Base-by-base conservation (phyloP, 2,888 invertebrate species). In the Acrobeloides nanus region DNA sequence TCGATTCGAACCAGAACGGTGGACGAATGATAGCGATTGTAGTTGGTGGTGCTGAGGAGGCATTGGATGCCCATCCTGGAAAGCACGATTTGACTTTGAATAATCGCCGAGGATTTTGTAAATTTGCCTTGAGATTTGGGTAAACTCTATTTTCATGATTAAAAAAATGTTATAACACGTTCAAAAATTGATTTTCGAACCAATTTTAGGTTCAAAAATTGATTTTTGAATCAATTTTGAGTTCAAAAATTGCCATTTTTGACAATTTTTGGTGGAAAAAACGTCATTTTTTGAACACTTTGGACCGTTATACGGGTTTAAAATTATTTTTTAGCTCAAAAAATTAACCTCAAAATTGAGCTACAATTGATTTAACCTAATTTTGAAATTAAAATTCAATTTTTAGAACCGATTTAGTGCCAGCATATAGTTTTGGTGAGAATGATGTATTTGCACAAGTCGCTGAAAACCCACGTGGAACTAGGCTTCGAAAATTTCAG, bases 21-120 rank as follows among this genome's bases (percentile, higher is more conserved):
- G 64, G 63, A 3, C 79, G 80, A 75, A 85, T 81, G 0, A 81
- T 82, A 0, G 81, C 84, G 2, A 77, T 93, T 33, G 81, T 89
- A 43, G 83, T 89, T 1, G 92, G 92, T 0, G 92, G 93, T 0
- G 89, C 89, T 0, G 82, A 84, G 5, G 92, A 93, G 75, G 84
- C 88, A 0, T 78, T 89, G 48, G 66, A 68, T 38, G 63, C 68
- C 1, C 57, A 57, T 29, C 61, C 63, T 6, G 62, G 60, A n/a
- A 41, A 38, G 3, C 48, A 60, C 42, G 54, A 53, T 33, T 49
- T 66, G 42, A 64, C 62, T 25, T 41, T 68, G 18, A 44, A 49
- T 21, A 32, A 38, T 21, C 41, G 68, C 21, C 48, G 59, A 21
- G 68, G 68, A 33, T 68, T 66, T 47, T 62, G 62, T 41, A 49